These are phyloP conservation scores for Sebastiscus tertius DNA, from an alignment of 2,797 vertebrate genomes.

Conservation along the genomic window DNA sequence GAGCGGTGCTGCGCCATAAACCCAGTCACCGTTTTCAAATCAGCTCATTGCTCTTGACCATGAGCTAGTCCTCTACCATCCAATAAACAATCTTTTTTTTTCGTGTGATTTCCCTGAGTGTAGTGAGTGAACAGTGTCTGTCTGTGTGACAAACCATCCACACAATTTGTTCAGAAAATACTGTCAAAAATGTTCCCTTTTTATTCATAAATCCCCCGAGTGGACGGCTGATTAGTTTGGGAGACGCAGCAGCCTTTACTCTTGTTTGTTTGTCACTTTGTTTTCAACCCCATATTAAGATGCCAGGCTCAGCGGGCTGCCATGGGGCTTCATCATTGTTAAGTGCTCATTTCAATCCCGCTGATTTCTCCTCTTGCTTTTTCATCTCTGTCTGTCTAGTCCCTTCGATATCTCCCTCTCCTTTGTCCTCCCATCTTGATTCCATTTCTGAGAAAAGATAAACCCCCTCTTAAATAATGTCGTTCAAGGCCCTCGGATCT, in stretches of 20 bases:
- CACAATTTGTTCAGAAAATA: conserved; percentile 56
- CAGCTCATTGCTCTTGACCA: conserved; percentile 14
- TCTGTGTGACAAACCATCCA: conserved; percentile 15
- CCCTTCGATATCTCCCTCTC: conserved; percentile 8
- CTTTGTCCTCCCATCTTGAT: conserved; percentile 52
- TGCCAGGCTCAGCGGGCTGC: conserved; percentile 73
- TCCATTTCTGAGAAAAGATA: conserved; percentile 58
- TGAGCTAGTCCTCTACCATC: conserved; percentile 23
- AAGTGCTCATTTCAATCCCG: conserved; percentile 77
- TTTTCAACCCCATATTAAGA: conserved; percentile 73
- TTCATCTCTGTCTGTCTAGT: conserved; percentile 35
- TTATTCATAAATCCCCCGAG: conserved; percentile 65
- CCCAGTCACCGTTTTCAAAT: conserved; percentile 36
- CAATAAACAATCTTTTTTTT: conserved; percentile 8
- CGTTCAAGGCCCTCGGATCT: conserved; percentile 49
- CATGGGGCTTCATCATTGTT: conserved; percentile 78
- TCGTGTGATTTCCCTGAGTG: conserved; percentile 29
- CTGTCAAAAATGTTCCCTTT: conserved; percentile 46
- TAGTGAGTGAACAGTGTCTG: conserved; percentile 17
- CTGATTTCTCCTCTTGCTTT: conserved; percentile 69
- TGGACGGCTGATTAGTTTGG: conserved; percentile 73
- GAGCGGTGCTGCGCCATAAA: conserved; percentile 17
- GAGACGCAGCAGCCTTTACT: conserved; percentile 61
- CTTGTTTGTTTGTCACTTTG: conserved; percentile 76
- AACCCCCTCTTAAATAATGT: conserved; percentile 57